Percentiles rank a stretch among this genome's conserved stretches.
Conservation (phyloP, 2,888 invertebrate genomes). For the Cerceris ruficornis region DNA sequence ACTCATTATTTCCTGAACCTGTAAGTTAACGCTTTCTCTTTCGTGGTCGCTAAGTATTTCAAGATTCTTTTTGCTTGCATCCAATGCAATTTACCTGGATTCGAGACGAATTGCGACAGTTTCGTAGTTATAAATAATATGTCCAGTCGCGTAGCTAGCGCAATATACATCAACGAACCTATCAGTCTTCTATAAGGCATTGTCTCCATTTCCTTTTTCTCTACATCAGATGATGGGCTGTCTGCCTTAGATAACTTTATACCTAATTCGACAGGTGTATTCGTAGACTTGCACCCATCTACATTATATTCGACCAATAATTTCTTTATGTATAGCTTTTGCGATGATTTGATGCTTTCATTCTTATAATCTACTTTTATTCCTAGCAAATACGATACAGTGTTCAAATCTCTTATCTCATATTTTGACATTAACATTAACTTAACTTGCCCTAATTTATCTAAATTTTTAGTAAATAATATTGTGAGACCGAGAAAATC, state of each 20-base stretch:
- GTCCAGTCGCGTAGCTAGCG: constrained; percentile 11
- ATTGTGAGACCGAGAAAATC: too few relatives aligned
- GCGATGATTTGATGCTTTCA: not conserved
- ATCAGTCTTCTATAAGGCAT: constrained; percentile 17
- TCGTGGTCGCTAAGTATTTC: constrained; percentile 10
- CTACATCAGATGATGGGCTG: not conserved
- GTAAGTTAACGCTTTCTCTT: not conserved
- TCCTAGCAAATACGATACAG: constrained; percentile 16
- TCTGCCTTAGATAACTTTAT: constrained; percentile 20
- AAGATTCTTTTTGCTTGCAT: constrained; percentile 11
- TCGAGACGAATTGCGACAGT: constrained; percentile 17
- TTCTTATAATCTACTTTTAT: constrained; percentile 6
- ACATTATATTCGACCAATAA: not conserved
- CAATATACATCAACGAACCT: not conserved
- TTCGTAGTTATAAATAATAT: not conserved
- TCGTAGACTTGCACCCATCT: constrained; percentile 12
- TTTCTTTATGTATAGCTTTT: constrained; percentile 3
- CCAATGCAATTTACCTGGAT: constrained; percentile 20
- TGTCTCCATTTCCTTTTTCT: constrained; percentile 7
- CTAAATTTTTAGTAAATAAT: constrained; percentile 3
- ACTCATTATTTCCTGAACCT: not conserved
- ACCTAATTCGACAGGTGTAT: constrained; percentile 15
- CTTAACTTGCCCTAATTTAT: not conserved
- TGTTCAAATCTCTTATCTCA: constrained; percentile 25
- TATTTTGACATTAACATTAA: constrained; percentile 8